Conservation (phyloP, 2,113 vertebrate genomes). For the Nyctereutes procyonoides region DNA sequence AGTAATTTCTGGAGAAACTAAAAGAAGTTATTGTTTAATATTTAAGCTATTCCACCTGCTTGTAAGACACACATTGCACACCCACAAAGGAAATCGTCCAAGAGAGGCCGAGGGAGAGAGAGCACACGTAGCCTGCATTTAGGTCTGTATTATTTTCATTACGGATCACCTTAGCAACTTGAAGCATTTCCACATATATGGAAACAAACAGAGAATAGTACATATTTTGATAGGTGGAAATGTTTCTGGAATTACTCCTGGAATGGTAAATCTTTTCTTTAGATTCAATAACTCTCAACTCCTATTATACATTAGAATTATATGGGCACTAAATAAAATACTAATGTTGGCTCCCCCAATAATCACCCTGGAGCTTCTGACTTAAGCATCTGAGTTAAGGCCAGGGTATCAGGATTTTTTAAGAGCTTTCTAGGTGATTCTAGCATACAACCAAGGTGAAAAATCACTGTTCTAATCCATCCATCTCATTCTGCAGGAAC, state of each 20-base stretch:
- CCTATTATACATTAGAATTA: neutral
- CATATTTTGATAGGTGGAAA: neutral
- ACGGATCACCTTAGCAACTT: neutral
- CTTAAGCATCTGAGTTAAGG: neutral
- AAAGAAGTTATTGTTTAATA: slow-evolving; percentile 52
- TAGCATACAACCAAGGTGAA: neutral
- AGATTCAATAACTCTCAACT: neutral
- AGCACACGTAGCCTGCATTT: rapidly evolving
- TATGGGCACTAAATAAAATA: neutral
- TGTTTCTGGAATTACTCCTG: neutral
- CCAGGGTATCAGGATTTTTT: neutral
- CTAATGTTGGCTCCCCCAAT: neutral
- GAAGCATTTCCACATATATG: neutral
- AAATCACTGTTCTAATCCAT: neutral
- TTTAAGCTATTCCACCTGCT: slow-evolving; percentile 42
- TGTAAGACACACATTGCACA: neutral
- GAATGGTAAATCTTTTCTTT: neutral
- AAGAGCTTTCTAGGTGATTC: neutral
- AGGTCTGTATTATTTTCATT: neutral
- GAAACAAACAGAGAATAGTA: neutral
- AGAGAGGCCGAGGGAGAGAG: slow-evolving; percentile 23
- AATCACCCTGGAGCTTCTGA: neutral
- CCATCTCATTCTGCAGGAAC: neutral
- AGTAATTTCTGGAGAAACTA: slow-evolving; percentile 60
- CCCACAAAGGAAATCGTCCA: neutral